These are phyloP conservation scores for Punctoribates punctum DNA, from an alignment of 2,888 invertebrate genomes.

Conservation along the genomic window DNA sequence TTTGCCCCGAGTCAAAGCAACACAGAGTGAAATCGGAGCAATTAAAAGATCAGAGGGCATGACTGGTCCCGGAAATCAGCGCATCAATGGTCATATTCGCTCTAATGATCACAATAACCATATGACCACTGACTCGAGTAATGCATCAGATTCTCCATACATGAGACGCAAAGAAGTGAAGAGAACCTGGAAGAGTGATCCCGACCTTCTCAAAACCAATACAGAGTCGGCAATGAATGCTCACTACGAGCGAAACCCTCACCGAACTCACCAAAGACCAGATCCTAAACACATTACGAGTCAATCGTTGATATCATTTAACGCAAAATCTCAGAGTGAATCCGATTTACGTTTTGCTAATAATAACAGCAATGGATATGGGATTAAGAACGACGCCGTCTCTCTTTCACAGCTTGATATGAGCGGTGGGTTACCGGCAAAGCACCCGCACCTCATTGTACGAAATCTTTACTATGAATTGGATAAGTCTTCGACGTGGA, in stretches of 20 bases:
- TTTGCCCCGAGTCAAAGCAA: conserved; percentile 63
- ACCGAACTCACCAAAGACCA: background rate
- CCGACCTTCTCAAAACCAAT: conserved; percentile 29
- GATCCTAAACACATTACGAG: conserved; percentile 9
- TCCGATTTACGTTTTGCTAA: conserved; percentile 26
- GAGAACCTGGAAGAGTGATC: conserved; percentile 43
- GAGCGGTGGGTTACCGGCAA: conserved; percentile 44
- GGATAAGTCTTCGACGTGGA: conserved; percentile 54
- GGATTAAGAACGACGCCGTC: background rate
- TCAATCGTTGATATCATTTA: conserved; percentile 8
- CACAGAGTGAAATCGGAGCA: conserved; percentile 24
- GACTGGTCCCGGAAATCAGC: background rate
- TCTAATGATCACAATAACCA: conserved; percentile 11
- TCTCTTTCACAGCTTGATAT: conserved; percentile 26
- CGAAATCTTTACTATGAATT: conserved; percentile 64
- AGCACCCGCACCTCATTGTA: conserved; percentile 58
- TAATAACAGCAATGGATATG: conserved; percentile 13
- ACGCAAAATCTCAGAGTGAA: conserved; percentile 38
- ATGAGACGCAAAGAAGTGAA: conserved; percentile 26
- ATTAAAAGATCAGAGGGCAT: conserved; percentile 20
- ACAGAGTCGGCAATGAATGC: background rate
- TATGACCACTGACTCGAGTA: conserved; percentile 10
- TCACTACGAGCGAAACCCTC: conserved; percentile 8
- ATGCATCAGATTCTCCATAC: conserved; percentile 26
- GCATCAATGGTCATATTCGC: background rate